A percentile compares a stretch with the other conserved stretches of the same genome.
These are phyloP conservation scores for Nyleta sp. DNA, from an alignment of 2,888 invertebrate species.

Conservation along the genomic window DNA sequence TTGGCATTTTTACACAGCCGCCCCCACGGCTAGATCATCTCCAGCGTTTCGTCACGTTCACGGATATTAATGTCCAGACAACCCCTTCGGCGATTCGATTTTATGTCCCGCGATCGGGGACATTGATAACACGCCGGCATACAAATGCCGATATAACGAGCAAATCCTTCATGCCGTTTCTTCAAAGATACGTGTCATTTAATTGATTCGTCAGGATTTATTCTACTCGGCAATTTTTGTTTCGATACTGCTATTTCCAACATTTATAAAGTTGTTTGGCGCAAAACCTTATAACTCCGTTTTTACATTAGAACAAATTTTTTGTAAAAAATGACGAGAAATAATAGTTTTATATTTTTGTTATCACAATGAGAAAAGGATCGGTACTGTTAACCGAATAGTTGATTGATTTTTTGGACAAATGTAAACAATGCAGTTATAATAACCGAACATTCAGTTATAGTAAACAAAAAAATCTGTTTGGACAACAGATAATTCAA, in stretches of 20 bases:
- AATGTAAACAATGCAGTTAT: too few relatives aligned
- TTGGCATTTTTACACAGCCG: constrained; percentile 73
- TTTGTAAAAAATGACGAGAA: too few relatives aligned
- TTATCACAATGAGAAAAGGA: too few relatives aligned
- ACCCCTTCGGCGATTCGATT: constrained; percentile 66
- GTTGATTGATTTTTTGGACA: too few relatives aligned
- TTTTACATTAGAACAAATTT: too few relatives aligned
- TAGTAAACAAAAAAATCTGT: too few relatives aligned
- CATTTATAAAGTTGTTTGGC: not conserved
- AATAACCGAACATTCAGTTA: too few relatives aligned
- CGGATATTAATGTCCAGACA: constrained; percentile 68
- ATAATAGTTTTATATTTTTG: too few relatives aligned
- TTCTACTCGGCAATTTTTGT: constrained; percentile 33
- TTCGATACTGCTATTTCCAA: constrained; percentile 12
- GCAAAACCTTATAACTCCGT: too few relatives aligned
- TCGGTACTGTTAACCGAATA: too few relatives aligned
- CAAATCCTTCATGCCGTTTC: constrained; percentile 40
- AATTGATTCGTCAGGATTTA: constrained; percentile 44
- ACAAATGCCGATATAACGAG: constrained; percentile 56
- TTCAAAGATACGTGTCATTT: constrained; percentile 52
- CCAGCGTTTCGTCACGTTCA: constrained; percentile 72
- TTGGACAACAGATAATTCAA: too few relatives aligned
- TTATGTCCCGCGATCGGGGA: constrained; percentile 56
- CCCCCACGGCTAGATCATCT: constrained; percentile 65
- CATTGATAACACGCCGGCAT: constrained; percentile 56